Evolutionary conservation across 2,797 vertebrate species (phyloP).

Genomic region (Phylloscopus collybita): DNA sequence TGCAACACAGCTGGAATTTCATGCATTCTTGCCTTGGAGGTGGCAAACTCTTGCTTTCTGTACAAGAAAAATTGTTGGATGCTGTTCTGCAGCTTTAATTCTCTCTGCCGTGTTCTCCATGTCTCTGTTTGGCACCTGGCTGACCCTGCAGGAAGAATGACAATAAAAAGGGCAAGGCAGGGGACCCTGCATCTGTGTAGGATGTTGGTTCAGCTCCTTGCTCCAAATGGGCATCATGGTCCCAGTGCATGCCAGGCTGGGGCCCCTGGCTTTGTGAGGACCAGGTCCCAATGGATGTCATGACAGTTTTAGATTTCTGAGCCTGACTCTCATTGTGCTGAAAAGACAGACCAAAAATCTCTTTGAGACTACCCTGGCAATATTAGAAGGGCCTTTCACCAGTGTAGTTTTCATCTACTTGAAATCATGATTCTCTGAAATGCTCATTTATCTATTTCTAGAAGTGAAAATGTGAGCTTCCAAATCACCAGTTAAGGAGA

Average conservation of each 20-base stretch:
- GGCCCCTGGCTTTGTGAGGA: background rate
- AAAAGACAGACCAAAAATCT: background rate
- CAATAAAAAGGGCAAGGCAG: no score
- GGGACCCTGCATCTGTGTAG: no score
- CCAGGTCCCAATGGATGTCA: background rate
- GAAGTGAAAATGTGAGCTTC: background rate
- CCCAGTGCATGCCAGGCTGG: background rate
- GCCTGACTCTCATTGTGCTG: background rate
- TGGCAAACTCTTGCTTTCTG: background rate
- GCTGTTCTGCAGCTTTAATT: background rate
- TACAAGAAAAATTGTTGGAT: background rate
- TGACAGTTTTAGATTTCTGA: background rate
- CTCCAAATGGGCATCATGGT: fast-evolving
- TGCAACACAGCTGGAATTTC: background rate
- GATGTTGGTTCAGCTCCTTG: background rate
- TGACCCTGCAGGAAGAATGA: no score
- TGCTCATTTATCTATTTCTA: background rate
- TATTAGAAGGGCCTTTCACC: background rate
- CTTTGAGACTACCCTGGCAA: background rate
- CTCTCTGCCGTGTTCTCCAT: background rate
- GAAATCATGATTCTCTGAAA: background rate
- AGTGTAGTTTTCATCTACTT: background rate
- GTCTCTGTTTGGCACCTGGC: no score
- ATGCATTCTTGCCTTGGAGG: background rate
- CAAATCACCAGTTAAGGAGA: background rate